These are phyloP conservation scores for Beroe forskalii DNA, from an alignment of 37 sponge, comb jelly and placozoan genomes.

Conservation along the genomic window DNA sequence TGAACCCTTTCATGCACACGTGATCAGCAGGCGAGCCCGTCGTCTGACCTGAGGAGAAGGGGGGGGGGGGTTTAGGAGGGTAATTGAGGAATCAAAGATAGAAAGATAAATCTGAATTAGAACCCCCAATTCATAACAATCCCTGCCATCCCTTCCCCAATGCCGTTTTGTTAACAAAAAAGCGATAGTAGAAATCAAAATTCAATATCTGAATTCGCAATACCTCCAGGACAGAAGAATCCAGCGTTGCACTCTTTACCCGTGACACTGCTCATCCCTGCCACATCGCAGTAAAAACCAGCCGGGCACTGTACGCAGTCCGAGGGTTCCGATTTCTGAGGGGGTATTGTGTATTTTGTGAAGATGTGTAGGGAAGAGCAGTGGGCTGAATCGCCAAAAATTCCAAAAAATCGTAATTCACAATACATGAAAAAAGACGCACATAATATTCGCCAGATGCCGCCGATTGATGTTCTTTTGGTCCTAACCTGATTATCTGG, in stretches of 20 bases:
- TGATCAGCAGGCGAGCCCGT: not conserved
- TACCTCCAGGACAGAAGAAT: slow-evolving; percentile 67
- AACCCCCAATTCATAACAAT: too few relatives aligned
- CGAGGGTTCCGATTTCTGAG: not conserved
- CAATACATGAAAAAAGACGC: not conserved
- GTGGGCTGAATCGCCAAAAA: not conserved
- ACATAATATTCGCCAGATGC: too few relatives aligned
- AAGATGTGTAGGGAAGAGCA: too few relatives aligned
- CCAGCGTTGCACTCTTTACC: slow-evolving; percentile 51
- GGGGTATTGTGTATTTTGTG: too few relatives aligned
- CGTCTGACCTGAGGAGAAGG: not conserved
- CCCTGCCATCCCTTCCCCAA: too few relatives aligned
- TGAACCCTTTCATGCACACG: slow-evolving; percentile 43
- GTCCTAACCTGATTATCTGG: not conserved
- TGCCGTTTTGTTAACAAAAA: too few relatives aligned
- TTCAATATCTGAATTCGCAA: too few relatives aligned
- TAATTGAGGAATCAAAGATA: too few relatives aligned
- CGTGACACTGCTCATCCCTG: not conserved
- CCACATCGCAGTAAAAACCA: slow-evolving; percentile 60
- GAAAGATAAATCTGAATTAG: too few relatives aligned
- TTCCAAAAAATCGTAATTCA: not conserved
- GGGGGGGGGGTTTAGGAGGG: too few relatives aligned
- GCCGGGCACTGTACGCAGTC: slow-evolving; percentile 64
- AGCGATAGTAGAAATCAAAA: too few relatives aligned
- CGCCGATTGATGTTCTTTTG: too few relatives aligned